A percentile compares a stretch with the other conserved stretches of the same genome.
Evolutionary conservation across 2,888 invertebrate genomes (phyloP).

Genomic region (Heliothis peltigera): DNA sequence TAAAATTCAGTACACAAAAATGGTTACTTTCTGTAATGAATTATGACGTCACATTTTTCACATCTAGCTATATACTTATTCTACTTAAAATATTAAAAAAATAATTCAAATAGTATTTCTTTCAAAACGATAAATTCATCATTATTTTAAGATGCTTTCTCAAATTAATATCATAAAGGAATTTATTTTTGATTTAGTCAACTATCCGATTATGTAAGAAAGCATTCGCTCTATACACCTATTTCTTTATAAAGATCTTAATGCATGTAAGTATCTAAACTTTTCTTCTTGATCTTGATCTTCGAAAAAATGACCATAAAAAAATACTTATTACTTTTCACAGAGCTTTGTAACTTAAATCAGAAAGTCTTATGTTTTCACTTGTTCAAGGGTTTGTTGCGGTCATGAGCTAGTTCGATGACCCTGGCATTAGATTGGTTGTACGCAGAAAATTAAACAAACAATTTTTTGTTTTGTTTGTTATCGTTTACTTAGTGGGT

Average conservation of each 20-base stretch:
- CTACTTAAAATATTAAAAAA: too few relatives aligned
- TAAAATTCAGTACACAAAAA: too few relatives aligned
- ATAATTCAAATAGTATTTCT: too few relatives aligned
- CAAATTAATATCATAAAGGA: too few relatives aligned
- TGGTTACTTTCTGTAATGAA: too few relatives aligned
- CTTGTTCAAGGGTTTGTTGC: conserved; percentile 31
- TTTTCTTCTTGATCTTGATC: background rate
- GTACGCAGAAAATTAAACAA: conserved; percentile 1
- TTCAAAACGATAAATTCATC: too few relatives aligned
- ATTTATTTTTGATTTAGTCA: too few relatives aligned
- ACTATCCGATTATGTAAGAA: conserved; percentile 43
- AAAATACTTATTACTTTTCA: background rate
- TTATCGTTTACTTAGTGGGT: too few relatives aligned
- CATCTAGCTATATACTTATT: too few relatives aligned
- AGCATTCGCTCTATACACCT: conserved; percentile 11
- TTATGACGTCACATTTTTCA: too few relatives aligned
- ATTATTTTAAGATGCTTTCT: too few relatives aligned
- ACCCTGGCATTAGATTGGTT: conserved; percentile 12
- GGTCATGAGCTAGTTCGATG: conserved; percentile 24
- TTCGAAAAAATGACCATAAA: background rate
- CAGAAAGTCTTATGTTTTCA: conserved; percentile 17
- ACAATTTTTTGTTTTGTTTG: background rate
- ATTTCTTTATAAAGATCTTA: conserved; percentile 4
- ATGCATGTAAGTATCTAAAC: background rate
- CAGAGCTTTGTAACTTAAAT: conserved; percentile 1